These are phyloP conservation scores for Oryzias javanicus DNA, from an alignment of 2,113 vertebrate species.

Conservation along the genomic window DNA sequence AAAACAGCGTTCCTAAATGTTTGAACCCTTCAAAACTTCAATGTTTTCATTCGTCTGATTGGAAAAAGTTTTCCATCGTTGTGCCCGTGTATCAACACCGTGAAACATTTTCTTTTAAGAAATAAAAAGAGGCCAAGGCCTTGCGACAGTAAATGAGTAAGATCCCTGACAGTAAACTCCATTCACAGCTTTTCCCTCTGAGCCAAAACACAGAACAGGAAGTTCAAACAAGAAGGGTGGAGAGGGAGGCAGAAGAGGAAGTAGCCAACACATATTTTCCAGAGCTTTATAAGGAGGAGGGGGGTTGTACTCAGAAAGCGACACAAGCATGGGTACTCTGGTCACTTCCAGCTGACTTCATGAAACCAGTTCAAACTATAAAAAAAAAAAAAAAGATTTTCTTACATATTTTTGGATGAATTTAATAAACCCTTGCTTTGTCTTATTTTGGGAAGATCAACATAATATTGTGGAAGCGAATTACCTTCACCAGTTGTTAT, in stretches of 20 bases:
- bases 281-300: conserved; percentile 24
- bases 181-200: conserved; percentile 43
- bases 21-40: too few relatives aligned
- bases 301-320: conserved; percentile 23
- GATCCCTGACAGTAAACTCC: conserved; percentile 3
- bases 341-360: background rate
- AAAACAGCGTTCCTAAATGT: too few relatives aligned
- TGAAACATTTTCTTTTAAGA: too few relatives aligned
- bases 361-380: too few relatives aligned
- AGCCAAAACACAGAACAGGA: conserved; percentile 55
- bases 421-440: too few relatives aligned
- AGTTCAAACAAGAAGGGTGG: conserved; percentile 48
- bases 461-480: background rate
- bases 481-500: background rate
- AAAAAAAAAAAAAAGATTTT: too few relatives aligned
- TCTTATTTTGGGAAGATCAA: too few relatives aligned
- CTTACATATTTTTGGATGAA: too few relatives aligned
- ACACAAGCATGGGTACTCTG: background rate
- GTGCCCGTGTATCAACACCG: too few relatives aligned
- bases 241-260: conserved; percentile 44
- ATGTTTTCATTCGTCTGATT: too few relatives aligned
- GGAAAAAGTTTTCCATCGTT: too few relatives aligned
- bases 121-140: background rate
- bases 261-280: conserved; percentile 66
- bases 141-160: background rate